Evolutionary conservation across 2,888 invertebrate species (phyloP).

Genomic region (Phania funesta): DNA sequence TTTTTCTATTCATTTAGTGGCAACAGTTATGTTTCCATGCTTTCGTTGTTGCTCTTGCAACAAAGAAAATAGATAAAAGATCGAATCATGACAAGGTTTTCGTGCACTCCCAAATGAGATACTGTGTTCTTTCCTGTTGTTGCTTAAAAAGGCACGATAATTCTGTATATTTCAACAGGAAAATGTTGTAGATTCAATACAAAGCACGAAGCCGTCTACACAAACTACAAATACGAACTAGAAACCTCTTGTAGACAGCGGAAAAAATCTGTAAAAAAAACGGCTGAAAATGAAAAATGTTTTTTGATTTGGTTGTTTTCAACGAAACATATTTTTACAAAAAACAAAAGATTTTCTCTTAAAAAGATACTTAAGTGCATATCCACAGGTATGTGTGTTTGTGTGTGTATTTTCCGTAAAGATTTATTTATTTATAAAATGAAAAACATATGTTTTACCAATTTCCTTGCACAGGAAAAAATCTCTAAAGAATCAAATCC

Average conservation of each 20-base stretch:
- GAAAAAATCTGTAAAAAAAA: not conserved
- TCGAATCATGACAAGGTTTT: constrained; percentile 79
- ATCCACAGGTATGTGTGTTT: not conserved
- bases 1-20: constrained; percentile 35
- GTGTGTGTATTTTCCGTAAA: constrained; percentile 7
- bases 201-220: constrained; percentile 72
- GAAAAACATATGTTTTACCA: constrained; percentile 34
- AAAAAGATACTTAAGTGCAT: not conserved
- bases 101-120: constrained; percentile 73
- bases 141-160: constrained; percentile 74
- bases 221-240: constrained; percentile 33
- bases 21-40: constrained; percentile 13
- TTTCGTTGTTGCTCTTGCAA: constrained; percentile 37
- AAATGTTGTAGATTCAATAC: constrained; percentile 74
- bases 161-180: constrained; percentile 74
- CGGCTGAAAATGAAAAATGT: constrained; percentile 38
- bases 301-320: not conserved
- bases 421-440: not conserved
- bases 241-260: constrained; percentile 23
- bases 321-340: constrained; percentile 20
- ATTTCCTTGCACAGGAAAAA: constrained; percentile 13
- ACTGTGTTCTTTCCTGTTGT: constrained; percentile 38
- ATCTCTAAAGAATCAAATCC: constrained; percentile 2
- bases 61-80: constrained; percentile 71
- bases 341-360: not conserved